These are phyloP conservation scores for Halocaridina rubra DNA, from an alignment of 2,888 invertebrate genomes.

Conservation along the genomic window DNA sequence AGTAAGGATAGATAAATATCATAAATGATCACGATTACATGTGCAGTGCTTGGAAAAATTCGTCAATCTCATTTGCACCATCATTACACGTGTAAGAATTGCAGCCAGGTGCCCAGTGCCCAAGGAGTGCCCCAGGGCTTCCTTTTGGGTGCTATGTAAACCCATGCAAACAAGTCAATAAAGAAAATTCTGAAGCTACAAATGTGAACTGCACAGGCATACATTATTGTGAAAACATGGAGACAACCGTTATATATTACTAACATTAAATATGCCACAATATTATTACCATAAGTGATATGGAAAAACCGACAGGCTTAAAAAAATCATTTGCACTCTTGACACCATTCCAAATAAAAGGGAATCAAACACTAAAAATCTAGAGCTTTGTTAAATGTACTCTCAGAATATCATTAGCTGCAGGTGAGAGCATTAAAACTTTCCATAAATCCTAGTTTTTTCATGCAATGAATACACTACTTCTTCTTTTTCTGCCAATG, in stretches of 20 bases:
- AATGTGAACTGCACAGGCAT: constrained; percentile 53
- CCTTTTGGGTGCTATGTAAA: constrained; percentile 49
- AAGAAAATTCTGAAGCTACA: constrained; percentile 46
- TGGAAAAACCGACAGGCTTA: constrained; percentile 15
- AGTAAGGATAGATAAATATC: no score
- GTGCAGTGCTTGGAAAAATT: constrained; percentile 46
- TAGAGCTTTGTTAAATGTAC: no score
- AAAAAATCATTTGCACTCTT: constrained; percentile 13
- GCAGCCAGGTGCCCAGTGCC: constrained; percentile 36
- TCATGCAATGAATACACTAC: no score
- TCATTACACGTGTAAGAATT: constrained; percentile 17
- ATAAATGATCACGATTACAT: no score
- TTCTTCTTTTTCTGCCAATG: no score
- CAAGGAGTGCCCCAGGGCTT: constrained; percentile 33
- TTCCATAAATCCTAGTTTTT: no score
- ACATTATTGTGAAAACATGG: constrained; percentile 49
- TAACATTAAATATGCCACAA: constrained; percentile 26
- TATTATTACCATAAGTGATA: constrained; percentile 32
- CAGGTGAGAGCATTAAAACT: no score
- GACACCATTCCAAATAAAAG: not conserved
- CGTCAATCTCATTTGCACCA: constrained; percentile 28
- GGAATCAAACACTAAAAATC: not conserved
- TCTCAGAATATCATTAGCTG: no score
- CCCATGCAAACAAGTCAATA: constrained; percentile 55
- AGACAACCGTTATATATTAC: constrained; percentile 50